A percentile compares a stretch with the other conserved stretches of the same genome.
These are phyloP conservation scores for Macropodus opercularis DNA, from an alignment of 2,797 vertebrate genomes.

Conservation along the genomic window DNA sequence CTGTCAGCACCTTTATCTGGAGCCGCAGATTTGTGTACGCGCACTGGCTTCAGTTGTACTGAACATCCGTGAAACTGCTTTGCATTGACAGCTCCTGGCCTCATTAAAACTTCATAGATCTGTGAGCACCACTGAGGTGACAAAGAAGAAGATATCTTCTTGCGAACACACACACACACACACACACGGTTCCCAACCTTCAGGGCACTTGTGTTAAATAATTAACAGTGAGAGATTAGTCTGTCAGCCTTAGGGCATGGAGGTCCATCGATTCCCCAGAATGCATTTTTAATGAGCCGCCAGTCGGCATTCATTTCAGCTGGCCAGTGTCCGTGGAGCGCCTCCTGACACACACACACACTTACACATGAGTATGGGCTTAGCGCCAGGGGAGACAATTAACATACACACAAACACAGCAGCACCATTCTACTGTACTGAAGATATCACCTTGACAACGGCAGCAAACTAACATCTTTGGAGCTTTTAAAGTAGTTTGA, in stretches of 20 bases:
- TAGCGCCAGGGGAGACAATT: slow-evolving; percentile 75
- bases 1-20: slow-evolving; percentile 31
- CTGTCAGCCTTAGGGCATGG: slow-evolving; percentile 75
- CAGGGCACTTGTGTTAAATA: slow-evolving; percentile 78
- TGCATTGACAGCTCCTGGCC: slow-evolving; percentile 54
- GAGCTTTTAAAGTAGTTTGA: slow-evolving; percentile 13
- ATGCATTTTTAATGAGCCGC: slow-evolving; percentile 85
- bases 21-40: slow-evolving; percentile 13
- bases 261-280: slow-evolving; percentile 82
- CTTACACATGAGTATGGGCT: slow-evolving; percentile 44
- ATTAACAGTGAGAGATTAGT: slow-evolving; percentile 84
- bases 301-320: slow-evolving; percentile 77
- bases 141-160: slow-evolving; percentile 59
- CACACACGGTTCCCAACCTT: slow-evolving; percentile 25
- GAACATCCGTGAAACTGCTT: slow-evolving; percentile 48
- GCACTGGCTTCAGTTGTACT: slow-evolving; percentile 26
- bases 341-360: slow-evolving; percentile 51
- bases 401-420: slow-evolving; percentile 74
- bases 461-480: slow-evolving; percentile 40
- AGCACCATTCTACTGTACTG: slow-evolving; percentile 39
- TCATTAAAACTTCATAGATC: slow-evolving; percentile 82
- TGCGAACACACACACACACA: slow-evolving; percentile 31
- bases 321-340: slow-evolving; percentile 78
- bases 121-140: slow-evolving; percentile 68
- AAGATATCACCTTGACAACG: slow-evolving; percentile 44